A percentile compares a stretch with the other conserved stretches of the same genome.
phyloP scores from a whole-genome alignment of 2,888 invertebrate species.

The Macrophya annulata region DNA sequence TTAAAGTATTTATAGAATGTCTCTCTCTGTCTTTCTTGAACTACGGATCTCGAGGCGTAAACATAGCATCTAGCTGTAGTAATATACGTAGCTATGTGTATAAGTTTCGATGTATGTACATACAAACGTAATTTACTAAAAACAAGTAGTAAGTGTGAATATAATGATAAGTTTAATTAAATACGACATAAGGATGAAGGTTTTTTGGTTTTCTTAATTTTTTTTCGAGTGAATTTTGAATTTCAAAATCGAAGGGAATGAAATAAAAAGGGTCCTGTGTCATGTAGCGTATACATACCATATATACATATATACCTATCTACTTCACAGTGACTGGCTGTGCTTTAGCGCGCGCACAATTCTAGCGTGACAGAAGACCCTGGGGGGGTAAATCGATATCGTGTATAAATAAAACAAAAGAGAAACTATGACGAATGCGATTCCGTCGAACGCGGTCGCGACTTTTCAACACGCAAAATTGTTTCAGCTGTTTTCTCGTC shows the following conservation, averaged over 20 bases:
- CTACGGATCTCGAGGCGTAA: background rate
- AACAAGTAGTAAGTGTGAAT: background rate
- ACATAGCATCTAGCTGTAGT: background rate
- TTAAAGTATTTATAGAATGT: constrained; percentile 46
- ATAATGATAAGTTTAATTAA: no score
- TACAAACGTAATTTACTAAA: background rate
- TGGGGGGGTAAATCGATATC: constrained; percentile 30
- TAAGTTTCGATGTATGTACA: background rate
- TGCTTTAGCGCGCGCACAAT: background rate
- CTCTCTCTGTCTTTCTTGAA: constrained; percentile 13
- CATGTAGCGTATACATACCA: background rate
- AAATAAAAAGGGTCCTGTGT: no score
- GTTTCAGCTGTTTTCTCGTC: constrained; percentile 7
- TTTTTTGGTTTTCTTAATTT: background rate
- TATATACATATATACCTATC: background rate
- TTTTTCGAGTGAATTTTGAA: background rate
- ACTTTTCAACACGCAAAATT: constrained; percentile 44
- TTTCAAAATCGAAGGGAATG: background rate
- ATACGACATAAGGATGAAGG: no score
- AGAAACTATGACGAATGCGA: constrained; percentile 43
- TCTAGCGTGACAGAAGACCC: constrained; percentile 18
- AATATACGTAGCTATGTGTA: background rate
- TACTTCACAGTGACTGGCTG: no score
- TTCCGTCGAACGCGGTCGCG: constrained; percentile 35
- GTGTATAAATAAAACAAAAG: constrained; percentile 46